phyloP scores from a whole-genome alignment of 2,113 vertebrate species.

The Ceuthmochares aereus region DNA sequence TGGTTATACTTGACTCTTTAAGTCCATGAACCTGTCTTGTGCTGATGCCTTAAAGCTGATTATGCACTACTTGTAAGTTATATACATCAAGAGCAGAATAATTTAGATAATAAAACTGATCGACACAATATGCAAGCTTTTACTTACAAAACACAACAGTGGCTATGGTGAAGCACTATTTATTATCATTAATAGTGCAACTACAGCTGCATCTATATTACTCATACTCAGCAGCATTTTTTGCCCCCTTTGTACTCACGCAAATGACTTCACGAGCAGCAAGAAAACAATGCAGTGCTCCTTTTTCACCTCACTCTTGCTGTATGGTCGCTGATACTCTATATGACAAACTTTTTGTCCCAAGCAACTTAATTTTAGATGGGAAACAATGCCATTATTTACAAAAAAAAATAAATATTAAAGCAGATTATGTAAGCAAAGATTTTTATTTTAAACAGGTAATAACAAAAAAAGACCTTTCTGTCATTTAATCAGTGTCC shows the following conservation, averaged over 20 bases:
- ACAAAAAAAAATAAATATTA: not conserved
- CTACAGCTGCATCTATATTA: not conserved
- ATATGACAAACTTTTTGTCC: not conserved
- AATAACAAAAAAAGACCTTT: not conserved
- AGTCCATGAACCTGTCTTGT: not conserved
- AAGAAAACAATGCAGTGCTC: not conserved
- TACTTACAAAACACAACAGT: not conserved
- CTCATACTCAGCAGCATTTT: not conserved
- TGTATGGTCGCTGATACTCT: not conserved
- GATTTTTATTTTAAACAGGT: not conserved
- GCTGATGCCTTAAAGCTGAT: not conserved
- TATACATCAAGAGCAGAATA: not conserved
- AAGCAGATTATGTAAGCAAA: not conserved
- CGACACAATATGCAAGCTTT: not conserved
- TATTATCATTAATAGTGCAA: not conserved
- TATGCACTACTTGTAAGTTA: not conserved
- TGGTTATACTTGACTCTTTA: not conserved
- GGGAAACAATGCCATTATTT: not conserved
- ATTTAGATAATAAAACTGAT: not conserved
- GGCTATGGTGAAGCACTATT: not conserved
- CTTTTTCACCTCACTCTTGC: accelerated
- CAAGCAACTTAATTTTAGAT: not conserved
- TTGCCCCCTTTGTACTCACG: not conserved
- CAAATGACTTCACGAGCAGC: not conserved
- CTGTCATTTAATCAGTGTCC: not conserved